Evolutionary conservation across 2,888 invertebrate genomes (phyloP), one percentile per base, ranked within the genome.

Genomic region (Eurytoma adleriae): DNA sequence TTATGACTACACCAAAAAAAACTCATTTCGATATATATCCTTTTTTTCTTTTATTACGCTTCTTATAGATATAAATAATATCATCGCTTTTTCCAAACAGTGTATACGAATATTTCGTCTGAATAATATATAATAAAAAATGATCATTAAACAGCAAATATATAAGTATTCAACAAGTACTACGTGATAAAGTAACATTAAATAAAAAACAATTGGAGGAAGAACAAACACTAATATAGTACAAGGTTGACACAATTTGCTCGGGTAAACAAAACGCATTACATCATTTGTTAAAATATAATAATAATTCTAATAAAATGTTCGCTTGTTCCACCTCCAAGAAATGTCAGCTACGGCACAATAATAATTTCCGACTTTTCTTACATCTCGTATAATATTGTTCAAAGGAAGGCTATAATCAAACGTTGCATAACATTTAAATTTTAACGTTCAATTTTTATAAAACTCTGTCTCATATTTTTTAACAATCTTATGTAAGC

Each of bases 81-180:
- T 70, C 27, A 76, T 76, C 68, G 68, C 40, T 72, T 74, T 73
- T 13, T 59, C 40, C 24, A 73, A 67, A 66, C 16, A 50, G 71
- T 30, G 48, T 64, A 81, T 78, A 78, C 61, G 68, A 75, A 71
- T 70, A 75, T 68, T 61, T 78, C 24, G 56, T 70, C 50, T 57
- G 20, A 48, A 68, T 73, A 80, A 78, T 75, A 75, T 77, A 69
- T 70, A 73, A 76, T 78, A 74, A 74, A 83, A 81, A 84, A 83
- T 84, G 86, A 84, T 85, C 84, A 84, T 83, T 86, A 87, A 89
- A 89, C 86, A 87, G 86, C 87, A 87, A 86, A 87, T 89, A 89
- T 89, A 89, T 88, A 89, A 88, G 88, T 87, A 88, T 88, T 88
- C 85, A 89, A 89, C 89, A 88, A 89, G 85, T 86, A 87, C 84